These are phyloP conservation scores for Brassicogethes aeneus DNA, from an alignment of 2,888 invertebrate species.

Conservation along the genomic window DNA sequence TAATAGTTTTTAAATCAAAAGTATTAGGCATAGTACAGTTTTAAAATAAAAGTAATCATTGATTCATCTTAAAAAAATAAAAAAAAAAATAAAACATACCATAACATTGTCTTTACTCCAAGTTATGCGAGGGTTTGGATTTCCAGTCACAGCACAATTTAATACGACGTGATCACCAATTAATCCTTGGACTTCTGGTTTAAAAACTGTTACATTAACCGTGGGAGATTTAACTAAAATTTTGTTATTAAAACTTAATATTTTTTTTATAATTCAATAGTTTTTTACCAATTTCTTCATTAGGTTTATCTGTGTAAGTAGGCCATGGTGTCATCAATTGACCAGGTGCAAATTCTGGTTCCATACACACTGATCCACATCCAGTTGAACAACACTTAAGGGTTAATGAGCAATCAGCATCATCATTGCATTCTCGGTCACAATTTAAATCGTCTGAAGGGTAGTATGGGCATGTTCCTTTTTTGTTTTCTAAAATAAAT, in stretches of 20 bases:
- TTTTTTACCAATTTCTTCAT: too few species aligned
- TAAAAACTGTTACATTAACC: constrained; percentile 36
- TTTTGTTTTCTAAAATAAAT: constrained; percentile 57
- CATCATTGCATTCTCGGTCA: constrained; percentile 63
- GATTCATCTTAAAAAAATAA: too few species aligned
- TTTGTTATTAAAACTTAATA: too few species aligned
- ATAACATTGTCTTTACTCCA: constrained; percentile 67
- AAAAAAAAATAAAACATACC: constrained; percentile 45
- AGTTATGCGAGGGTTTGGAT: constrained; percentile 65
- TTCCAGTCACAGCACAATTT: constrained; percentile 66
- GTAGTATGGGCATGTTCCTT: constrained; percentile 56
- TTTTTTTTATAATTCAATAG: too few species aligned
- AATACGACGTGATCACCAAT: constrained; percentile 69
- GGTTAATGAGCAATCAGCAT: constrained; percentile 70
- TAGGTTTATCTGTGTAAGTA: constrained; percentile 34
- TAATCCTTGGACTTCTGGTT: constrained; percentile 54
- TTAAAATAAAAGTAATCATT: too few species aligned
- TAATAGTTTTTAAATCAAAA: too few species aligned
- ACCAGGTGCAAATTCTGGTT: constrained; percentile 40
- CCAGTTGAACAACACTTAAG: constrained; percentile 77
- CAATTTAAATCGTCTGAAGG: constrained; percentile 47
- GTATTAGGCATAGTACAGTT: too few species aligned
- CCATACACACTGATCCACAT: constrained; percentile 65
- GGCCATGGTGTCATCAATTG: constrained; percentile 35
- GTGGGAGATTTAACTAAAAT: constrained; percentile 34